Evolutionary conservation across 2,113 vertebrate genomes (phyloP).

Genomic region (Muntiacus reevesi): DNA sequence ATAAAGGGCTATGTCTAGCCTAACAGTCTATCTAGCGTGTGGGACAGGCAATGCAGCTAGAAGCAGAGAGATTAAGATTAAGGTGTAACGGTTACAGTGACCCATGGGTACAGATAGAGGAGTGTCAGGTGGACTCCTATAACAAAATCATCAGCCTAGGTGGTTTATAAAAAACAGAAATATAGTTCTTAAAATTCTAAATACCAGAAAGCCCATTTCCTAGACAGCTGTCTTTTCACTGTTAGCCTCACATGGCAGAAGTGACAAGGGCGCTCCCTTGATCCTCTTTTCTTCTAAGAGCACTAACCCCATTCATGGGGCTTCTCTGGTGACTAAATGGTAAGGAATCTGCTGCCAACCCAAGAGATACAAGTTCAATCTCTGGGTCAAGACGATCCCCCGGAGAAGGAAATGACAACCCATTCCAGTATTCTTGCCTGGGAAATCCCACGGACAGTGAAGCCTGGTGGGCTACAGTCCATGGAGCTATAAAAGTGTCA

Average conservation of each 20-base stretch:
- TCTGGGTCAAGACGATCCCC: neutral
- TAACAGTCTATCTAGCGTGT: neutral
- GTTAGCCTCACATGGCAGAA: neutral
- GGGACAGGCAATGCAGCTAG: neutral
- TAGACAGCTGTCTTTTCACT: neutral
- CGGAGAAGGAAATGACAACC: neutral
- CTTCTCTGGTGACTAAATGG: neutral
- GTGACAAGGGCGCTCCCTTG: neutral
- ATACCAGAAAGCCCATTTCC: neutral
- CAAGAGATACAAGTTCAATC: neutral
- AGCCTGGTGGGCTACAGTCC: neutral
- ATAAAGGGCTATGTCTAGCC: neutral
- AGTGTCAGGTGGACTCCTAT: neutral
- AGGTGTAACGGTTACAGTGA: neutral
- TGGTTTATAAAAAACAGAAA: neutral
- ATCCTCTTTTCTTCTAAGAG: neutral
- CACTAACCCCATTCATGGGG: neutral
- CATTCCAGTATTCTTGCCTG: neutral
- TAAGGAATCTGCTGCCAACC: neutral
- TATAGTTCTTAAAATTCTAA: neutral
- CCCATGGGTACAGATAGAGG: neutral
- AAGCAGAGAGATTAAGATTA: neutral
- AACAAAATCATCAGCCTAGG: neutral
- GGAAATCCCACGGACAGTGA: neutral
- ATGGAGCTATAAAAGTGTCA: rapidly evolving